phyloP scores from a whole-genome alignment of 2,888 invertebrate genomes.

The Drosophila formosana region DNA sequence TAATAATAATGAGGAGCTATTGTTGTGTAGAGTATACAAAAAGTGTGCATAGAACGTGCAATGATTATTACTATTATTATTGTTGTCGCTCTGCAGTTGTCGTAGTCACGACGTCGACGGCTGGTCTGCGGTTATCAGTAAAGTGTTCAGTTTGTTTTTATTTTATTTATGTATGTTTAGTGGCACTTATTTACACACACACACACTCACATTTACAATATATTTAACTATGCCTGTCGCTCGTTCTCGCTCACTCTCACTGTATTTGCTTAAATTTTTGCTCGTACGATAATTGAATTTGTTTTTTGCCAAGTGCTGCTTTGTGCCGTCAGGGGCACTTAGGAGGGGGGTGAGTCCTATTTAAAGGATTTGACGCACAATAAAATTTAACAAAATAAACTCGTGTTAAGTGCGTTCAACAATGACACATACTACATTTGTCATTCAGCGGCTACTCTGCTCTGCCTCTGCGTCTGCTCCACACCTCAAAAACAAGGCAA shows the following conservation, averaged over 20 bases:
- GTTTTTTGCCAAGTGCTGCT: slow-evolving; percentile 32
- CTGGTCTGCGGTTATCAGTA: slow-evolving; percentile 73
- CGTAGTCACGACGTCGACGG: slow-evolving; percentile 60
- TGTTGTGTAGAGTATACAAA: slow-evolving; percentile 22
- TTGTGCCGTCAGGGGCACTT: slow-evolving; percentile 30
- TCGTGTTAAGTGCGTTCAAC: slow-evolving; percentile 33
- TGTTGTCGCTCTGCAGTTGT: slow-evolving; percentile 39
- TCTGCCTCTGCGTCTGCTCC: slow-evolving; percentile 21
- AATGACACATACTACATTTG: slow-evolving; percentile 61
- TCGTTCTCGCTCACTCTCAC: slow-evolving; percentile 4
- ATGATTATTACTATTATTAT: slow-evolving; percentile 8
- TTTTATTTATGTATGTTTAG: slow-evolving; percentile 66
- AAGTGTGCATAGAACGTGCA: slow-evolving; percentile 9
- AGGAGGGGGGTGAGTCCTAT: not conserved
- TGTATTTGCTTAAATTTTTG: slow-evolving; percentile 61
- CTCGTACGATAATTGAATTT: slow-evolving; percentile 69
- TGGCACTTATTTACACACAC: slow-evolving; percentile 64
- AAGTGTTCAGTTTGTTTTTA: slow-evolving; percentile 67
- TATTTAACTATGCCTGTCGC: slow-evolving; percentile 11
- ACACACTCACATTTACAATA: not conserved
- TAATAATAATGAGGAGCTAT: not conserved
- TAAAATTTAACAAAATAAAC: slow-evolving; percentile 17
- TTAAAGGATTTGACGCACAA: slow-evolving; percentile 33
- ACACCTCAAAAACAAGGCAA: slow-evolving; percentile 42
- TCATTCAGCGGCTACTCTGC: slow-evolving; percentile 43